phyloP scores from a whole-genome alignment of 2,113 vertebrate genomes.

The Phoxinus phoxinus region DNA sequence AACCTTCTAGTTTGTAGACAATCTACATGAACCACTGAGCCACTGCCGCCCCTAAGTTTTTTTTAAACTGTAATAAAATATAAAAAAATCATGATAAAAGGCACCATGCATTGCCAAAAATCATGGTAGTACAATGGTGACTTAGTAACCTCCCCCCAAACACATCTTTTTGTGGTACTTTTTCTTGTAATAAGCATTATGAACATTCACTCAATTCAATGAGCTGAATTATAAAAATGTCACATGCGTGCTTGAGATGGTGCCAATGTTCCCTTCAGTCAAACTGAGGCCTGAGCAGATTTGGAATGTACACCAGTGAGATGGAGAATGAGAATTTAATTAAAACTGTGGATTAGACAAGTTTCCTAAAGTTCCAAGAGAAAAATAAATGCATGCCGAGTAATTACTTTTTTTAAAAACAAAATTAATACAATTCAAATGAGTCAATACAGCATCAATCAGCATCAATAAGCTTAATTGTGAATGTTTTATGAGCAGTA shows the following conservation, averaged over 20 bases:
- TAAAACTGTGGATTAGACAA: constrained; percentile 4
- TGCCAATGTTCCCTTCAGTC: neutral
- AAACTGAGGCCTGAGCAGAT: constrained; percentile 5
- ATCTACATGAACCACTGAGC: too few relatives aligned
- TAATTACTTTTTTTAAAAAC: too few relatives aligned
- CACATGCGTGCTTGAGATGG: neutral
- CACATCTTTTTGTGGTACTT: too few relatives aligned
- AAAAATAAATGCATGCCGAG: neutral
- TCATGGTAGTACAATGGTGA: neutral
- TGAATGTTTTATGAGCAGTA: too few relatives aligned
- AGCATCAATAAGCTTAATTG: too few relatives aligned
- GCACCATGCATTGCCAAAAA: too few relatives aligned
- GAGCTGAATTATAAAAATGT: constrained; percentile 1
- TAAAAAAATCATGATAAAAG: neutral
- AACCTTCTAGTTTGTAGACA: too few relatives aligned
- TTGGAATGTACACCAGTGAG: neutral
- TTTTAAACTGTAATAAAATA: neutral
- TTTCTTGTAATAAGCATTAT: neutral
- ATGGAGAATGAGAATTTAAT: neutral
- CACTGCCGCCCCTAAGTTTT: too few relatives aligned
- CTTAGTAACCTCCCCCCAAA: neutral
- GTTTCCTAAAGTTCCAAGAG: neutral
- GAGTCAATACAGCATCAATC: too few relatives aligned
- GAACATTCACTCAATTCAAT: neutral
- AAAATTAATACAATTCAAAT: too few relatives aligned